Conservation (phyloP, 1,140 invertebrate genomes). For the Ditylenchus dipsaci region DNA sequence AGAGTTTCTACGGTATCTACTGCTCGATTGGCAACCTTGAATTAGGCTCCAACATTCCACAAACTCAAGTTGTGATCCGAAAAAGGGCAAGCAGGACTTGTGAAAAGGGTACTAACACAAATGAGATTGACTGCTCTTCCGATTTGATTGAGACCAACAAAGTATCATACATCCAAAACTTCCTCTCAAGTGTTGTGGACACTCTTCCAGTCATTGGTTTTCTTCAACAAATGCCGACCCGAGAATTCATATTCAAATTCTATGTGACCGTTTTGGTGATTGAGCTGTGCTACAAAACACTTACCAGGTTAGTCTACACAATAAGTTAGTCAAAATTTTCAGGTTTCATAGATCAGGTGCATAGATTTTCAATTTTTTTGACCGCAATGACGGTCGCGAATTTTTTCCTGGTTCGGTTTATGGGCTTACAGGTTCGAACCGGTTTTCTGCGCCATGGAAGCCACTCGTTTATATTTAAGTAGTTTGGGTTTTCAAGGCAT, state of each 20-base stretch:
- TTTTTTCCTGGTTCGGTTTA: too few species aligned
- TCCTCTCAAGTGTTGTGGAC: not conserved
- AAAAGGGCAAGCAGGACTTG: conserved; percentile 5
- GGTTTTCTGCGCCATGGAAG: too few species aligned
- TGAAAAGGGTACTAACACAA: not conserved
- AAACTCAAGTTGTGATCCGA: not conserved
- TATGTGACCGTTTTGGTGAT: conserved; percentile 33
- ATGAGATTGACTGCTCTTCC: not conserved
- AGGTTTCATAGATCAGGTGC: too few species aligned
- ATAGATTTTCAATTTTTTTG: not conserved
- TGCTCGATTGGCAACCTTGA: not conserved
- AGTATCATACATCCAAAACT: not conserved
- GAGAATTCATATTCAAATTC: not conserved
- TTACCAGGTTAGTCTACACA: conserved; percentile 29
- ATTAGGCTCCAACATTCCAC: not conserved
- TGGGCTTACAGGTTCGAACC: too few species aligned
- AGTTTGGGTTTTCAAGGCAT: too few species aligned
- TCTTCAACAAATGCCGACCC: not conserved
- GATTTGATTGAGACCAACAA: not conserved
- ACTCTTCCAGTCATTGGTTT: too few species aligned
- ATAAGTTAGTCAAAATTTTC: conserved; percentile 67
- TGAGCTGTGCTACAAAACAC: conserved; percentile 42
- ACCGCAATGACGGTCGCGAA: too few species aligned
- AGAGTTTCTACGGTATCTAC: not conserved
- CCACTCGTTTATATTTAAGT: too few species aligned